Conservation (phyloP, 2,797 vertebrate genomes). For the Loriculus beryllinus region DNA sequence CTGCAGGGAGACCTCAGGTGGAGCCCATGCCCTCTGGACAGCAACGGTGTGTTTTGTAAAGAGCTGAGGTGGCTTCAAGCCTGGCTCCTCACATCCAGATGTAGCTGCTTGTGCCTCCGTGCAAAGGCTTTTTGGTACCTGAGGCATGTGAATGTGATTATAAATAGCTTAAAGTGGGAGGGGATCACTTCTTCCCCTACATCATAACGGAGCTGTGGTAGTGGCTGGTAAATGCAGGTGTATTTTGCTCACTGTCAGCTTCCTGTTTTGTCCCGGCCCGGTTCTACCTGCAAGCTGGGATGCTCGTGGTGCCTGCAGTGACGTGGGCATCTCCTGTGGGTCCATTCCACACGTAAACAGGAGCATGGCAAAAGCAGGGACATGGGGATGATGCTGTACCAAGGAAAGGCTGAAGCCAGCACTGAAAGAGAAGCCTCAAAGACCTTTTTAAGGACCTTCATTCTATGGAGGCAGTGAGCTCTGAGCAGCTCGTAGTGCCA, state of each 20-base stretch:
- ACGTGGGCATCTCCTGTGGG: background rate
- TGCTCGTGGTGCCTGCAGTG: background rate
- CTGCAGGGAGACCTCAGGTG: background rate
- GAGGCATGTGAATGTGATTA: background rate
- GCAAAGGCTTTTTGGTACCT: background rate
- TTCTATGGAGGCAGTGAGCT: background rate
- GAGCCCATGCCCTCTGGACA: background rate
- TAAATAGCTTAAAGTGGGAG: background rate
- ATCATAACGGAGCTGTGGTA: rapidly evolving
- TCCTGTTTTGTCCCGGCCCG: rapidly evolving
- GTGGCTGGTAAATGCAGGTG: background rate
- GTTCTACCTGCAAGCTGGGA: background rate
- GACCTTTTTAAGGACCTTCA: background rate
- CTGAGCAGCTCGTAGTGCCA: background rate
- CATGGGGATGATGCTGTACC: rapidly evolving
- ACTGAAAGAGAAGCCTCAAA: background rate
- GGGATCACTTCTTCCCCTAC: background rate
- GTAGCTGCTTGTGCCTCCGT: background rate
- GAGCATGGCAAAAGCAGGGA: background rate
- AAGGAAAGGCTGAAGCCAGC: background rate
- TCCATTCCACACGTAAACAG: background rate
- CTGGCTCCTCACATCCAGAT: background rate
- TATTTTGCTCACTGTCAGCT: background rate
- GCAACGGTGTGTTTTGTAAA: background rate
- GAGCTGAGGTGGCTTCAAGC: background rate